Conservation (phyloP, 2,797 vertebrate genomes). For the Phaenicophaeus curvirostris region DNA sequence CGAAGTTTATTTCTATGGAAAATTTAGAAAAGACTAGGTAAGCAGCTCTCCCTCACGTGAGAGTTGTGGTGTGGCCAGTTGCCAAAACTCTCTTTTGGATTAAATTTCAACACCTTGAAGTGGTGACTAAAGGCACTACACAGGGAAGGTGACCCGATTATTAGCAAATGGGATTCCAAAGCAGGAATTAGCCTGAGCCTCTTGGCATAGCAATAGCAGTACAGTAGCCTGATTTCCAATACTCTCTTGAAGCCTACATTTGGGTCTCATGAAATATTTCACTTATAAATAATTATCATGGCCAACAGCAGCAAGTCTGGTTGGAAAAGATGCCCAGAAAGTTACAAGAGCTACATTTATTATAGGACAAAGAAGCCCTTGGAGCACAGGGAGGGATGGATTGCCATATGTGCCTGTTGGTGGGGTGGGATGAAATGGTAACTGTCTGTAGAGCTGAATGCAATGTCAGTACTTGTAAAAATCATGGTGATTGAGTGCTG, state of each 20-base stretch:
- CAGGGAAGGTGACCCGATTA: background rate
- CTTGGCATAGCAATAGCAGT: background rate
- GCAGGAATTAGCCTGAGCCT: background rate
- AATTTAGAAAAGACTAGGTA: background rate
- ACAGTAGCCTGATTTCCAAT: background rate
- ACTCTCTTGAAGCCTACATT: background rate
- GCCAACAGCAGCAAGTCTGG: background rate
- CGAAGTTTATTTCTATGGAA: background rate
- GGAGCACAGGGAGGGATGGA: background rate
- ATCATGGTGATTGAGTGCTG: background rate
- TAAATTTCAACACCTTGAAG: background rate
- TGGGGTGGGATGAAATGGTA: background rate
- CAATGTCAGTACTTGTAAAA: background rate
- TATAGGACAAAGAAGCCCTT: background rate
- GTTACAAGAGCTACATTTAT: background rate
- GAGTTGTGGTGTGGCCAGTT: background rate
- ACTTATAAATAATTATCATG: background rate
- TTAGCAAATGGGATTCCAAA: background rate
- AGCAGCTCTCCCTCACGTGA: background rate
- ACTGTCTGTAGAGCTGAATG: background rate
- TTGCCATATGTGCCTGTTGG: background rate
- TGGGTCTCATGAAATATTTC: background rate
- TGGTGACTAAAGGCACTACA: background rate
- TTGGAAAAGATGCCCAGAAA: background rate
- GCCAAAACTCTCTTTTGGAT: background rate